phyloP scores from a whole-genome alignment of 1,140 invertebrate species.

The Nilaparvata lugens region DNA sequence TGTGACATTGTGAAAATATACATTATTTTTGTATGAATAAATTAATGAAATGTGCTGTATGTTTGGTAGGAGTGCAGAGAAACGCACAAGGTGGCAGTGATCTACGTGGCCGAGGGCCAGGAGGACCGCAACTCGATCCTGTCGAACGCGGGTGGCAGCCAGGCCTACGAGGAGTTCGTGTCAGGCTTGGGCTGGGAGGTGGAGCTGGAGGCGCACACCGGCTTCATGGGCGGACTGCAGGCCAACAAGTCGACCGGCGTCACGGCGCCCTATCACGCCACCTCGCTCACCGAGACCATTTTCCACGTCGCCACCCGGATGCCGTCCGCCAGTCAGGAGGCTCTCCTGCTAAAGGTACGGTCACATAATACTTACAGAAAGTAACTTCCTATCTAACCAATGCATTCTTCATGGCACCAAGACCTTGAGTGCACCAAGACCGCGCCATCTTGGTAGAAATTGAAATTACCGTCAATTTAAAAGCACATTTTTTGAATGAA shows the following conservation, averaged over 20 bases:
- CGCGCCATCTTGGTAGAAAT: no score
- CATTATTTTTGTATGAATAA: no score
- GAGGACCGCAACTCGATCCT: constrained; percentile 93
- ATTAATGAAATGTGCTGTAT: no score
- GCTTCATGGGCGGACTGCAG: constrained; percentile 91
- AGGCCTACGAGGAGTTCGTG: constrained; percentile 90
- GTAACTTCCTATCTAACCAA: no score
- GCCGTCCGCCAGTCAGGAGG: constrained; percentile 72
- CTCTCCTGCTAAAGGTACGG: constrained; percentile 79
- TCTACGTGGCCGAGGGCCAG: constrained; percentile 94
- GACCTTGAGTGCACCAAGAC: no score
- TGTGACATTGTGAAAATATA: no score
- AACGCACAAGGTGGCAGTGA: constrained; percentile 98
- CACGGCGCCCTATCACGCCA: constrained; percentile 94
- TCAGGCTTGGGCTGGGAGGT: constrained; percentile 93
- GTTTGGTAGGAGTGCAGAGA: constrained; percentile 83
- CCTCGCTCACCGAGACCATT: constrained; percentile 69
- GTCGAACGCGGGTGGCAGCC: constrained; percentile 60
- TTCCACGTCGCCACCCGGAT: constrained; percentile 99
- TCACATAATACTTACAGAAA: no score
- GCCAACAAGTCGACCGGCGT: constrained; percentile 83
- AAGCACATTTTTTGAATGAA: neutral
- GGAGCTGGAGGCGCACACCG: constrained; percentile 89
- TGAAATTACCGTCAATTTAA: no score
- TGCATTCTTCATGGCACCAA: neutral